These are phyloP conservation scores for Nebria ingens DNA, from an alignment of 1,140 invertebrate genomes.

Conservation along the genomic window DNA sequence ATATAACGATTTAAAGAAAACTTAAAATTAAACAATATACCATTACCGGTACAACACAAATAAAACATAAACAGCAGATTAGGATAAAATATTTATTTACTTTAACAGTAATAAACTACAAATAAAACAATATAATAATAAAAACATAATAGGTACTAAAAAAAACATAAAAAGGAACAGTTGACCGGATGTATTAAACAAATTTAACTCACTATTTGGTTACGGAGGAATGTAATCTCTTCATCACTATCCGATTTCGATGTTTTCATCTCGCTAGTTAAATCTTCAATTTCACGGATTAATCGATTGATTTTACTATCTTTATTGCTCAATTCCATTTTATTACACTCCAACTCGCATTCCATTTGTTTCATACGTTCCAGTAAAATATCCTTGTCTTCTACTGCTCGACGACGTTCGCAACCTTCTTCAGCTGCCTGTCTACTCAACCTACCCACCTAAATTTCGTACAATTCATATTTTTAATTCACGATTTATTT, in stretches of 20 bases:
- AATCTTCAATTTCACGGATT: constrained; percentile 51
- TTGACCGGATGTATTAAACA: neutral
- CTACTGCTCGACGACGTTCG: constrained; percentile 61
- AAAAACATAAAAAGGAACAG: constrained; percentile 6
- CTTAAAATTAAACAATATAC: neutral
- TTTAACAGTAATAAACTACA: neutral
- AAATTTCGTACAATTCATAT: constrained; percentile 18
- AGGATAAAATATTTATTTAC: constrained; percentile 13
- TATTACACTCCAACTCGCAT: constrained; percentile 57
- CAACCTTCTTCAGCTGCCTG: constrained; percentile 72
- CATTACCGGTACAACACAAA: neutral
- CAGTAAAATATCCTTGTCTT: constrained; percentile 52
- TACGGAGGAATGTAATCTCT: constrained; percentile 48
- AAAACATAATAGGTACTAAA: constrained; percentile 16
- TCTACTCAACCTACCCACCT: constrained; percentile 62
- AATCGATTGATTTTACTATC: constrained; percentile 52
- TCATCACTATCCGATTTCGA: constrained; percentile 48
- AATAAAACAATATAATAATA: constrained; percentile 13
- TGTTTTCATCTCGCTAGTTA: constrained; percentile 49
- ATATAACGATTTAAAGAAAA: neutral
- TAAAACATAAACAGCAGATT: too few species aligned
- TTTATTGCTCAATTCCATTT: constrained; percentile 55
- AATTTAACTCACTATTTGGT: constrained; percentile 60
- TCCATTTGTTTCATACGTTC: constrained; percentile 53
- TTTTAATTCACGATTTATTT: too few species aligned